Evolutionary conservation across 2,888 invertebrate species (phyloP).

Genomic region (Lysandra coridon): DNA sequence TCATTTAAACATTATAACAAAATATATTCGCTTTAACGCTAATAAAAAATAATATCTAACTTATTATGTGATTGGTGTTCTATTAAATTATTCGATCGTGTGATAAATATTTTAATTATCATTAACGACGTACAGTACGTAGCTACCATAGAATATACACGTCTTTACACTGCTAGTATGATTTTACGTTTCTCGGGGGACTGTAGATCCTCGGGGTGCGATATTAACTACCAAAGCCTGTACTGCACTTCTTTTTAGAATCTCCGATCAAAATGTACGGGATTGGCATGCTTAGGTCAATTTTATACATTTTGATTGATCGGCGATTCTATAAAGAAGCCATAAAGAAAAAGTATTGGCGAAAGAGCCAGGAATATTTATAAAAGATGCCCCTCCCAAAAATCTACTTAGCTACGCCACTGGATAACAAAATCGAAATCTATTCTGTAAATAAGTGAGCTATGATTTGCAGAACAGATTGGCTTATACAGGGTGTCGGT

Average conservation of each 20-base stretch:
- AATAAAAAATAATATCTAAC: constrained; percentile 19
- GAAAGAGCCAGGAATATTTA: background rate
- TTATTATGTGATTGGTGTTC: constrained; percentile 26
- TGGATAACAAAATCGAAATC: constrained; percentile 6
- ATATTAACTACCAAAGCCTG: background rate
- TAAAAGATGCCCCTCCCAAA: background rate
- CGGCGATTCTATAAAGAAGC: too few relatives aligned
- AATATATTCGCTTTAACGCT: constrained; percentile 23
- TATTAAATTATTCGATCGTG: constrained; percentile 12
- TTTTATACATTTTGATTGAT: too few relatives aligned
- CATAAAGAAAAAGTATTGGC: too few relatives aligned
- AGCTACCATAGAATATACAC: constrained; percentile 19
- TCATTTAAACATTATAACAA: constrained; percentile 50
- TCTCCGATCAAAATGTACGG: too few relatives aligned
- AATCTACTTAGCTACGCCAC: constrained; percentile 20
- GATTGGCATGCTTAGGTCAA: too few relatives aligned
- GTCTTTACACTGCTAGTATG: constrained; percentile 4
- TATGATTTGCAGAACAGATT: constrained; percentile 3
- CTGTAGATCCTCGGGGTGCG: background rate
- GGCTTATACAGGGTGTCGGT: background rate
- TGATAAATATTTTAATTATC: constrained; percentile 1
- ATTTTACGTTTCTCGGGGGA: background rate
- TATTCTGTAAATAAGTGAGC: constrained; percentile 1
- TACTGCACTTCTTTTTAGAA: too few relatives aligned
- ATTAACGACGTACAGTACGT: constrained; percentile 16